These are phyloP conservation scores for Pterobdella sp. DNA, from an alignment of 2,888 invertebrate species.

Conservation along the genomic window DNA sequence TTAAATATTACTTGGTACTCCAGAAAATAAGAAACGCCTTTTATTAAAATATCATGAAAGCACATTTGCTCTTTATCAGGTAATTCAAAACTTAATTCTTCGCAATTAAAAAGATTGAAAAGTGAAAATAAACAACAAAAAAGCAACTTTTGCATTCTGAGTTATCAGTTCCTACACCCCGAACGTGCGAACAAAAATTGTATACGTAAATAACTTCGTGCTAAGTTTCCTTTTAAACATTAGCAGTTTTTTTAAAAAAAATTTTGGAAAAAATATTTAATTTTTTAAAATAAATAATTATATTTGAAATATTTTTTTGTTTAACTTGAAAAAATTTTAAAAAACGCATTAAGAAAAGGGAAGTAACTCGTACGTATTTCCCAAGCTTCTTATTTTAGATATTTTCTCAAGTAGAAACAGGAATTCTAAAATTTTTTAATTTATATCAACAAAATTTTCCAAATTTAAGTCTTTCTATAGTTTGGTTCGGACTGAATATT, in stretches of 20 bases:
- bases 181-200: background rate
- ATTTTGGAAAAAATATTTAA: background rate
- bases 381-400: constrained; percentile 27
- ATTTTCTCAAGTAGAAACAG: constrained; percentile 23
- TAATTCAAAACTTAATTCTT: constrained; percentile 87
- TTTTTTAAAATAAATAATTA: background rate
- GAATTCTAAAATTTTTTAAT: constrained; percentile 14
- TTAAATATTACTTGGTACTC: constrained; percentile 75
- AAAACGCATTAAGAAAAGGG: background rate
- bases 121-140: background rate
- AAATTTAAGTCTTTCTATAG: too few species aligned
- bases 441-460: too few species aligned
- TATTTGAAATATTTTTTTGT: background rate
- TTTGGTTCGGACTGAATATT: too few species aligned
- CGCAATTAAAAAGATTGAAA: constrained; percentile 13
- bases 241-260: background rate
- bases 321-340: background rate
- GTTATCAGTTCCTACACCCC: background rate
- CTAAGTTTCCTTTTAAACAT: background rate
- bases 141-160: background rate
- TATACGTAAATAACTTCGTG: background rate
- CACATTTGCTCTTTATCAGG: constrained; percentile 95
- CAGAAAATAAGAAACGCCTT: constrained; percentile 75
- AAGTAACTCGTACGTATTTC: constrained; percentile 23
- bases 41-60: constrained; percentile 84